Base-by-base conservation (phyloP, 2,113 vertebrate species). In the Lampris megalopsis region DNA sequence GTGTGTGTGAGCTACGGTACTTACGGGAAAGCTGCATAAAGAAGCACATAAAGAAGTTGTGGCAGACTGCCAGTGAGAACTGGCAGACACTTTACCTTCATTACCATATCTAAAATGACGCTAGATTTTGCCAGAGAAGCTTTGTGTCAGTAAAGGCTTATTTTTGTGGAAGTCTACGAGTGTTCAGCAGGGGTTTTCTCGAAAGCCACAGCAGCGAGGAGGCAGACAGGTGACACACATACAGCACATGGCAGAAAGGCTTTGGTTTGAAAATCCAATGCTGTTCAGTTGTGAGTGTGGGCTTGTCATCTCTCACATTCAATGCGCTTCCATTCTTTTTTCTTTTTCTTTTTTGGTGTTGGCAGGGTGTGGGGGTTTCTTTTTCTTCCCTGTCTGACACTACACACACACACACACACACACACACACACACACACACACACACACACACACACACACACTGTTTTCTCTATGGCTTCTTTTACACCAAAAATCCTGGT, bases 211-310 rank as follows among this genome's bases (percentile, higher is more conserved):
- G 74, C 76, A 40, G 41, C 37, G 63, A 62, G 71, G 63, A 68
- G 66, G 10, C 50, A 11, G 11, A 53, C 50, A 53, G 67, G 41
- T 60, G 35, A 73, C 50, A 62, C 80, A 71, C 48, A 66, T 58
- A 84, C n/a, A n/a, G n/a, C n/a, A 82, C 47, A 65, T 70, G 70
- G 68, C 71, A 73, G 54, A 61, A 61, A 73, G 45, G 37, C 81
- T 87, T 83, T 80, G 63, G 88, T 80, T 88, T 72, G 67, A 65
- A 83, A 63, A 67, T 42, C 79, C 61, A 52, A 48, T 38, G 71
- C 63, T 78, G 9, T 73, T 9, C 42, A 57, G 76, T 77, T n/a
- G 72, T 68, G 83, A 13, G 45, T 61, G 41, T 49, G n/a, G 47
- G 13, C 36, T 59, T 72, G 73, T 54, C 24, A 73, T 81, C 63